Base-by-base conservation (phyloP, 2,888 invertebrate species). In the Pseudococcus longispinus region DNA sequence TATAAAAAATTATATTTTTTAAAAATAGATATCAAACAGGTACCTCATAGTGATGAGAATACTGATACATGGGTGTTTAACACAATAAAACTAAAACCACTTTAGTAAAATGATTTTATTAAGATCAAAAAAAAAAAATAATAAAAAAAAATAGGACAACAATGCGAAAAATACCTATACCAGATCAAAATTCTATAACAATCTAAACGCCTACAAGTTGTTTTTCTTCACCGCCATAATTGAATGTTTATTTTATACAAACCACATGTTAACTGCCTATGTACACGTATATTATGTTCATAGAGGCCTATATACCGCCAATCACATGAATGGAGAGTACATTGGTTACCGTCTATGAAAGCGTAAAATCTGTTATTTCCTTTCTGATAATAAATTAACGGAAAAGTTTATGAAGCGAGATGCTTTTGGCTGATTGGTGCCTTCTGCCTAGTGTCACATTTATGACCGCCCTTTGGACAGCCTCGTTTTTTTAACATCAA, bases 381-480 rank as follows among this genome's bases (percentile, higher is more conserved):
- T 55, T 84, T 84, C 29, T 80, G 20, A 80, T 80, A 80, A 80
- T 51, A 84, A 84, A 84, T 60, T 60, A 84, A 51, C 84, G 84
- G 84, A 84, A 84, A 83, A 83, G 51, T 46, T 55, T 55, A 84
- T 84, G 32, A 55, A 84, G 84, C 55, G 84, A 60, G 84, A 84
- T 60, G 60, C 84, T 60, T 84, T 55, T 84, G 84, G 55, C 84
- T 84, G 84, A 84, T 84, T 84, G 84, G 84, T 84, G 84, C 84
- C 84, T 60, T 60, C 55, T 84, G 60, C 84, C 55, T 84, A 51
- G 51, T 51, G 55, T 84, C 84, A 51, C 51, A 84, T 84, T 51
- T 84, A 84, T 84, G 84, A 84, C 84, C 84, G 84, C 84, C 84
- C 60, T 84, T 84, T 60, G 84, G 84, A 84, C 84, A 84, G 84